Base-by-base conservation (phyloP, 1,140 invertebrate genomes). In the Ceratina australensis region DNA sequence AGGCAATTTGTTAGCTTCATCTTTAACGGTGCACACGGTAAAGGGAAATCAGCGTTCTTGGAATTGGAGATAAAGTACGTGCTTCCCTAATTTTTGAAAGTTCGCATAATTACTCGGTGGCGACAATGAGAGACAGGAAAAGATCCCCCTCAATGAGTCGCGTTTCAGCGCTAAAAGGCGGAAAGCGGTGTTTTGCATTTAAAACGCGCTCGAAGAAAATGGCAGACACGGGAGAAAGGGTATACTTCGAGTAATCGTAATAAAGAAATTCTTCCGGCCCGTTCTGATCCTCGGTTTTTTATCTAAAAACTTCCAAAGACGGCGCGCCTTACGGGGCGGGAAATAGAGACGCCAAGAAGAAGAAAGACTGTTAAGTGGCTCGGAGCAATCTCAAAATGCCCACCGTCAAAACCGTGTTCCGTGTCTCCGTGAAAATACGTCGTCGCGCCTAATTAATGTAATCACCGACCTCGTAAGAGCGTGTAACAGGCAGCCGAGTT, bases 171-270 rank as follows among this genome's bases (percentile, higher is more conserved):
- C 7, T 67, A 74, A 74, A 67, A 47, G 72, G 61, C 47, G 54
- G 60, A 60, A 47, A 54, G 63, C 52, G 50, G 47, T 50, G 56
- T 59, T 76, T 69, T 69, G 65, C 56, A 76, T 69, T 69, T 60
- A 24, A 76, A 76, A 73, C 72, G 20, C 60, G 71, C 15, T 20
- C n/a, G 57, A 50, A 72, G 20, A 20, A 49, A 15, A 26, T 22
- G 56, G 33, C 5, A 47, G 16, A 69, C 50, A 33, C 13, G 47
- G 33, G 10, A 33, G 2, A 33, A 22, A 20, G 59, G 52, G 73
- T 33, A n/a, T 49, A 59, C 68, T 75, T 75, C 64, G 24, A 75
- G 72, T 68, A 76, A 76, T 68, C 33, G 66, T 76, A 76, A 76
- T 69, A 76, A 76, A 68, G 52, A 60, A 76, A 67, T 75, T 66